Conservation (phyloP, 2,113 vertebrate genomes). For the Atherinomorus stipes region DNA sequence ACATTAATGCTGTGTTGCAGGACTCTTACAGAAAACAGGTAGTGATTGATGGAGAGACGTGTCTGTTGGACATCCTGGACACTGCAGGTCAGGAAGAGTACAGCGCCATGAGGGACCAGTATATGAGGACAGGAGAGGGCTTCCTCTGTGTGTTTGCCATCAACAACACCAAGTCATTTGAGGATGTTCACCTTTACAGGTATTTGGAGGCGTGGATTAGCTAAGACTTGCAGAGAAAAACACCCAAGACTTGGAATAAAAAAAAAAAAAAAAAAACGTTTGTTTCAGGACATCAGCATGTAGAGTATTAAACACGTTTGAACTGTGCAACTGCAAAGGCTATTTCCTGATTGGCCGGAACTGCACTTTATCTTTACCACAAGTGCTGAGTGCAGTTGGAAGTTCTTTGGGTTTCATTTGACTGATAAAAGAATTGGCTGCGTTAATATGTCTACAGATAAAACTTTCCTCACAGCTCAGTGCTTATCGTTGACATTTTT, state of each 20-base stretch:
- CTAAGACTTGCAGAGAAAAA: neutral
- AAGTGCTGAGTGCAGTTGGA: neutral
- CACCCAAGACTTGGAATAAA: neutral
- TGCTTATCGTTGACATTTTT: slow-evolving; percentile 1
- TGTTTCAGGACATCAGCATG: neutral
- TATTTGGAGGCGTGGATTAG: slow-evolving; percentile 16
- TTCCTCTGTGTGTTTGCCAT: slow-evolving; percentile 92
- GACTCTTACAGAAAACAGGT: slow-evolving; percentile 86
- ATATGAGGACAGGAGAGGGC: slow-evolving; percentile 89
- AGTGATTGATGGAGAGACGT: slow-evolving; percentile 85
- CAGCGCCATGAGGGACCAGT: slow-evolving; percentile 90
- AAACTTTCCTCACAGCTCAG: neutral
- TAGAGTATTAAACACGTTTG: neutral
- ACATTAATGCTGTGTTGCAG: slow-evolving; percentile 42
- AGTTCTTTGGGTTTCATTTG: neutral
- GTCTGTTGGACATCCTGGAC: slow-evolving; percentile 85
- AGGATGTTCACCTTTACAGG: slow-evolving; percentile 89
- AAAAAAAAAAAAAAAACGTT: neutral
- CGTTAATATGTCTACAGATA: neutral
- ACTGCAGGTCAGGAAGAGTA: slow-evolving; percentile 87
- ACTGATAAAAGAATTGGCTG: neutral
- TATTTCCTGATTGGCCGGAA: slow-evolving; percentile 30
- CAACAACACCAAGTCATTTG: slow-evolving; percentile 88
- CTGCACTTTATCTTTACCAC: neutral
- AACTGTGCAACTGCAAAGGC: neutral